Evolutionary conservation across 2,888 invertebrate species (phyloP).

Genomic region (Amorpha juglandis): DNA sequence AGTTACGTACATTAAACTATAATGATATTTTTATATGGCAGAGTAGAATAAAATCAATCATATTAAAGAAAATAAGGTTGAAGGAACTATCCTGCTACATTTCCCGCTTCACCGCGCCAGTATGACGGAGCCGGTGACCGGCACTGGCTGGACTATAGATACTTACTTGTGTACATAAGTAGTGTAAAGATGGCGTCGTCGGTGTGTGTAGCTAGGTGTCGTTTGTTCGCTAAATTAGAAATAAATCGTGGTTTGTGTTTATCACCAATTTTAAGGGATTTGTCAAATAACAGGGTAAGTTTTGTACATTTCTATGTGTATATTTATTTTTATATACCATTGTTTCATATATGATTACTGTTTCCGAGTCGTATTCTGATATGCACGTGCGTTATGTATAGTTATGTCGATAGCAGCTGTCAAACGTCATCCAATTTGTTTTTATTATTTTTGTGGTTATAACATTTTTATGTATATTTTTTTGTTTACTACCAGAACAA

Average conservation of each 20-base stretch:
- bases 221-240: conserved; percentile 85
- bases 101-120: conserved; percentile 48
- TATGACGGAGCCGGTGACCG: conserved; percentile 42
- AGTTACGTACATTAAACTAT: not conserved
- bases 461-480: not conserved
- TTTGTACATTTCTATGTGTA: conserved; percentile 43
- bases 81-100: conserved; percentile 32
- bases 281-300: conserved; percentile 80
- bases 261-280: conserved; percentile 79
- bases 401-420: conserved; percentile 65
- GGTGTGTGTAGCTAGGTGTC: conserved; percentile 85
- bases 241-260: conserved; percentile 84
- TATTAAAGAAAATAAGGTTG: not conserved
- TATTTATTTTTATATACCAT: conserved; percentile 41
- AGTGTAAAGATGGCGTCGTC: conserved; percentile 86
- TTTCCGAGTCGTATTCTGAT: conserved; percentile 56
- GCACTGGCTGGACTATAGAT: conserved; percentile 46
- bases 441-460: conserved; percentile 43
- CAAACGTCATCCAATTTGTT: conserved; percentile 66
- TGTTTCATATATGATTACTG: conserved; percentile 66
- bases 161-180: conserved; percentile 52
- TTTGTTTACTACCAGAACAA: too few species aligned
- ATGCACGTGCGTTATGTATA: conserved; percentile 67
- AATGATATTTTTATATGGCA: not conserved
- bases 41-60: not conserved